Base-by-base conservation (phyloP, 2,113 vertebrate genomes). In the Genyomyrus donnyi region DNA sequence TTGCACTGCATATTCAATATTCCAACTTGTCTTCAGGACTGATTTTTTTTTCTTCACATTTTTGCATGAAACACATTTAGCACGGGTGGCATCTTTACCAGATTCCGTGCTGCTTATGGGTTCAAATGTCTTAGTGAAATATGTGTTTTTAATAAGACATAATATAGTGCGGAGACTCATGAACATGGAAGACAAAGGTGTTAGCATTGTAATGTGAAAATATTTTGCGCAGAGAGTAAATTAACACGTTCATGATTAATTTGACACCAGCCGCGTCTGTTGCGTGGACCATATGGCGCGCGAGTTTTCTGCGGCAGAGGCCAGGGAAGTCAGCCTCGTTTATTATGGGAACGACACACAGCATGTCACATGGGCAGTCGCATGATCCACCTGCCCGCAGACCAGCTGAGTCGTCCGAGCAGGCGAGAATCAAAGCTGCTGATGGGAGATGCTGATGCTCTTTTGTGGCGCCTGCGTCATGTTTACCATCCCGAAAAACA, bases 201-300 rank as follows among this genome's bases (percentile, higher is more conserved):
- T 53, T 35, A 87, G 85, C 85, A 39, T 53, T 53, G 66, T 50
- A 50, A 35, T 31, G 35, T 6, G 48, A 52, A 89, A 17, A 31
- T n/a, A 62, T 88, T 88, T 62, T 45, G 53, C 52, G 11, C 9
- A 35, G 27, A 70, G 42, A 42, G n/a, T 35, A 48, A 45, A 89
- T 89, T 50, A 89, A 50, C 48, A 89, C 62, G 13, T 77, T n/a
- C 11, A 7, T 83, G 70, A 53, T 89, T 77, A 52, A 89, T 35
- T 45, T 21, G 27, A 21, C 70, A 52, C 46, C 74, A 52, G 15
- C 48, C 3, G 27, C 31, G 35, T 80, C 27, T 0, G 48, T 27
- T 11, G 66, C 31, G 48, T 11, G 17, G 88, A 42, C n/a, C 66
- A 52, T 83, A 77, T 39, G 88, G 66, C 21, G 66, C 19, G 6